Base-by-base conservation (phyloP, 2,113 vertebrate species). In the Oreochromis tanganicae region DNA sequence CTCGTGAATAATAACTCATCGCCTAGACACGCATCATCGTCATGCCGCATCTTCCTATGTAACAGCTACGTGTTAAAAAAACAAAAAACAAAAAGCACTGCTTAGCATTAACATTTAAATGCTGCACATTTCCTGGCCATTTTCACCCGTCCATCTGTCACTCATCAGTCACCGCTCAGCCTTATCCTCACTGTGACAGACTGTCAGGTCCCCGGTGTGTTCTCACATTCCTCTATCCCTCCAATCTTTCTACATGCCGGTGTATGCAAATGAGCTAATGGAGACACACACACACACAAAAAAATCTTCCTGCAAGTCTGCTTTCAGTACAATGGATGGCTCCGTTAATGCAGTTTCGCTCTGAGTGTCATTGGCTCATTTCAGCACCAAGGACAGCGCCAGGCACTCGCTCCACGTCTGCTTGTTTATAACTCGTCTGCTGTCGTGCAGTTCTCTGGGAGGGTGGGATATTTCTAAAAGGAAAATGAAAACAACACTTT, bases 111-210 rank as follows among this genome's bases (percentile, higher is more conserved):
- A 73, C 38, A 91, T 78, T 78, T 78, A 32, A 27, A 32, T 79
- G 80, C 90, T 32, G 80, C 82, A 87, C 82, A 73, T 84, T 84
- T 71, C 41, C 61, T 24, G 56, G 73, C 78, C 86, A 59, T 81
- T 91, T 63, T 73, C 87, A 50, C 32, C 82, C 80, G 7, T 88
- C 93, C 90, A 88, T 93, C 91, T 94, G 94, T 93, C 93, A 92
- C 84, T 86, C 89, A 93, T 95, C 93, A 93, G 87, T 95, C 95
- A 91, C 87, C 13, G 63, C 82, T 92, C 66, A 57, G 81, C 83
- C 88, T 92, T 87, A 93, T 94, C 92, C 89, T 41, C 61, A 50
- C 86, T 21, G 59, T 80, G 88, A 93, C 94, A 89, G 83, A 55
- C 87, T 85, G 88, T 85, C 87, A 81, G 61, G 68, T 93, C 92